Conservation (phyloP, 2,888 invertebrate genomes). For the Heliconius aoede region DNA sequence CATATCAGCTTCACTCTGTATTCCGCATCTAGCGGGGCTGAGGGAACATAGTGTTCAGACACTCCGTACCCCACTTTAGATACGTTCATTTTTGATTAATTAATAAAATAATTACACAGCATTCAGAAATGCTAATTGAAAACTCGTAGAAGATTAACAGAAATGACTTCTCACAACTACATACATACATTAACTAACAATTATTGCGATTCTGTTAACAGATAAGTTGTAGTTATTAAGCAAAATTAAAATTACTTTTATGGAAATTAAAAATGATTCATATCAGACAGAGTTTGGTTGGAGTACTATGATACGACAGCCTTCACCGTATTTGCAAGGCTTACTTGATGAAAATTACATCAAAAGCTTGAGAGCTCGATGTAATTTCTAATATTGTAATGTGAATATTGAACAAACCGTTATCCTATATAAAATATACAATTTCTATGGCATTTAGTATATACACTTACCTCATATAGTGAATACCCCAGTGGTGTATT, state of each 20-base stretch:
- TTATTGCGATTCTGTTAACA: slow-evolving; percentile 27
- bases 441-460: too few relatives aligned
- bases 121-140: slow-evolving; percentile 30
- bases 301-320: slow-evolving; percentile 4
- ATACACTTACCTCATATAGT: too few relatives aligned
- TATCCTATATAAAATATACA: too few relatives aligned
- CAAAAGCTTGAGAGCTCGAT: too few relatives aligned
- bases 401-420: too few relatives aligned
- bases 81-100: slow-evolving; percentile 28
- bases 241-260: slow-evolving; percentile 30
- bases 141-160: slow-evolving; percentile 24
- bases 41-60: too few relatives aligned
- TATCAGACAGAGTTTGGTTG: slow-evolving; percentile 10
- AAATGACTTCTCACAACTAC: slow-evolving; percentile 29
- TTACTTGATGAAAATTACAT: not conserved
- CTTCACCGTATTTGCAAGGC: slow-evolving; percentile 16
- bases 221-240: slow-evolving; percentile 26
- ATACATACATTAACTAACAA: slow-evolving; percentile 27
- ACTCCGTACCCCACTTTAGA: too few relatives aligned
- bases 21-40: too few relatives aligned
- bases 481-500: too few relatives aligned
- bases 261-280: slow-evolving; percentile 29
- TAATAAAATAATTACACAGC: slow-evolving; percentile 23
- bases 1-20: too few relatives aligned
- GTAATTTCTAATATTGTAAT: too few relatives aligned